Evolutionary conservation across 2,113 vertebrate species (phyloP).

Genomic region (Pygoscelis antarcticus): DNA sequence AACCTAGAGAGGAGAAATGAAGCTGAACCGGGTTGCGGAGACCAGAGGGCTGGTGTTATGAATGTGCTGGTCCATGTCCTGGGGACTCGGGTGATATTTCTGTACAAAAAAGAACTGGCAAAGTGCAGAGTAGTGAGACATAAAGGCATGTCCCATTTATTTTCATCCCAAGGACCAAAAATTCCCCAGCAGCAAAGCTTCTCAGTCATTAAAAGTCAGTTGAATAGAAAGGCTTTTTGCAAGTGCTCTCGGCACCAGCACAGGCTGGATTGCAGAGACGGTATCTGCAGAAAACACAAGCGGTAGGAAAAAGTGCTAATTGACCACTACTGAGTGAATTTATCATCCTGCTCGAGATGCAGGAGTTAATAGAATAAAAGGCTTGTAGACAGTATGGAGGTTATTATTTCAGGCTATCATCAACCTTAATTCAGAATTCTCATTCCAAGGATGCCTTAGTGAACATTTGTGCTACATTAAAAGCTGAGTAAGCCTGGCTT

Average conservation of each 20-base stretch:
- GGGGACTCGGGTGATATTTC: neutral
- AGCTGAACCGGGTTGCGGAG: neutral
- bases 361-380: constrained; percentile 40
- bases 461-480: neutral
- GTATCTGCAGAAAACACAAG: neutral
- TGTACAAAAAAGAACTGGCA: neutral
- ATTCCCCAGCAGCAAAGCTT: constrained; percentile 1
- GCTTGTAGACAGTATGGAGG: neutral
- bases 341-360: constrained; percentile 6
- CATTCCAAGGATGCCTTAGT: constrained; percentile 41
- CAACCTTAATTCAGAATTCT: constrained; percentile 39
- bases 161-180: neutral
- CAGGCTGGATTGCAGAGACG: neutral
- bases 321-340: constrained; percentile 22
- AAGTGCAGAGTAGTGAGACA: neutral
- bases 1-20: neutral
- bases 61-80: neutral
- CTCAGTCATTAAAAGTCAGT: neutral
- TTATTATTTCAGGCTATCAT: constrained; percentile 44
- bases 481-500: constrained; percentile 8
- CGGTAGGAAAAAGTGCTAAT: constrained; percentile 10
- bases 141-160: constrained; percentile 1
- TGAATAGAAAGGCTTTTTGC: neutral
- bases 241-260: neutral
- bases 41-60: neutral